Base-by-base conservation (phyloP, 2,797 vertebrate species). In the Pseudotriccus pelzelni region DNA sequence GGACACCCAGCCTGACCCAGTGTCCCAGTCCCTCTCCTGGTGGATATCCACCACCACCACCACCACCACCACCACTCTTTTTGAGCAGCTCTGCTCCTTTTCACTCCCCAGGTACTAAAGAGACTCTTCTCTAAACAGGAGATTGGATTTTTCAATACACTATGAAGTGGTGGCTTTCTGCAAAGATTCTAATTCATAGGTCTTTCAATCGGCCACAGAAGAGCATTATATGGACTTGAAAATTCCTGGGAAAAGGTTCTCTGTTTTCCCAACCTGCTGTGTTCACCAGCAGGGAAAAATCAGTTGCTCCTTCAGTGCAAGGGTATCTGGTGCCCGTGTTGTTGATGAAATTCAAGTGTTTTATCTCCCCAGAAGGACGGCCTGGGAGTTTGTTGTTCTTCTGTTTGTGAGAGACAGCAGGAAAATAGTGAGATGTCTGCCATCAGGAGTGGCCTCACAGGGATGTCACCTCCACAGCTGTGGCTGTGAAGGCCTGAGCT, bases 261-360 rank as follows among this genome's bases (percentile, higher is more conserved):
- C 9, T 69, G 18, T 84, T 95, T 94, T 84, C 60, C 56, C 52
- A 84, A 10, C 56, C 90, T 53, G 86, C 84, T 83, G 84, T 60
- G 41, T n/a, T 56, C 81, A 49, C 72, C 64, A 68, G 44, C 80
- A 91, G 56, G 34, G 52, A 67, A 67, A 91, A 96, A 50, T 32
- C 64, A 74, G 52, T 74, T 70, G 46, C 47, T 90, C 39, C 6
- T 20, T 70, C 60, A 11, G 82, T 34, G 76, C 68, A 47, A 24
- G 17, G 27, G 25, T 34, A 36, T 34, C 63, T 59, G 56, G 62
- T n/a, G 78, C 70, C 63, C 64, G 41, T 68, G 69, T 3, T 62
- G 77, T 19, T 66, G 87, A 60, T 77, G 93, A 60, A 64, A 64
- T 91, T 77, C 64, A 1, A 12, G 85, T 84, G 53, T 67, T 92